phyloP scores from a whole-genome alignment of 1,140 invertebrate species.

The Drosophila nannoptera region DNA sequence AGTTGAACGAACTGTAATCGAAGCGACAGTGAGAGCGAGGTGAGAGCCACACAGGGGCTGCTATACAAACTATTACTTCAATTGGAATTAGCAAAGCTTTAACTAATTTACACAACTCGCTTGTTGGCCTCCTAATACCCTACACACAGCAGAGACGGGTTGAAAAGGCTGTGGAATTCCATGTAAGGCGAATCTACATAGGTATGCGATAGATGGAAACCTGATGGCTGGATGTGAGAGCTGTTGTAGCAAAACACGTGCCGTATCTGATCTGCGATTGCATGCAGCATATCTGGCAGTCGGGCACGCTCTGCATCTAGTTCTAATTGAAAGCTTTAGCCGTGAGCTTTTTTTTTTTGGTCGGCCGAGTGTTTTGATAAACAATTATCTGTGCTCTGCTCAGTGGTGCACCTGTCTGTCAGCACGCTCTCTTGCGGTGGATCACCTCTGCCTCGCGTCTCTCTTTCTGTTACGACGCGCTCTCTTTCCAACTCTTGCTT shows the following conservation, averaged over 20 bases:
- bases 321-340: slow-evolving; percentile 32
- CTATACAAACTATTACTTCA: slow-evolving; percentile 26
- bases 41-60: slow-evolving; percentile 3
- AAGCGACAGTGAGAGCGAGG: background rate
- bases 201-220: too few relatives aligned
- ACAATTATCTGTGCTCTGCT: slow-evolving; percentile 18
- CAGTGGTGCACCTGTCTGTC: slow-evolving; percentile 30
- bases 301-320: background rate
- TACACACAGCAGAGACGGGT: background rate
- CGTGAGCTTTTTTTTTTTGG: slow-evolving; percentile 29
- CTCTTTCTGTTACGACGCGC: background rate
- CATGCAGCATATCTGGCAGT: background rate
- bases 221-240: too few relatives aligned
- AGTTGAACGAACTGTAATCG: slow-evolving; percentile 62
- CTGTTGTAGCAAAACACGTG: too few relatives aligned
- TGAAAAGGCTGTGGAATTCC: too few relatives aligned
- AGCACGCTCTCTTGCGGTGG: background rate
- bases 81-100: slow-evolving; percentile 48
- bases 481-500: slow-evolving; percentile 16
- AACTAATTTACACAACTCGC: slow-evolving; percentile 15
- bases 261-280: background rate
- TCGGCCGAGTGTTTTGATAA: slow-evolving; percentile 19
- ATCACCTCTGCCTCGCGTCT: background rate
- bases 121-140: background rate
- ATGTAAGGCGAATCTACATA: too few relatives aligned